Evolutionary conservation across 2,113 vertebrate genomes (phyloP).

Genomic region (Falcunculus frontatus): DNA sequence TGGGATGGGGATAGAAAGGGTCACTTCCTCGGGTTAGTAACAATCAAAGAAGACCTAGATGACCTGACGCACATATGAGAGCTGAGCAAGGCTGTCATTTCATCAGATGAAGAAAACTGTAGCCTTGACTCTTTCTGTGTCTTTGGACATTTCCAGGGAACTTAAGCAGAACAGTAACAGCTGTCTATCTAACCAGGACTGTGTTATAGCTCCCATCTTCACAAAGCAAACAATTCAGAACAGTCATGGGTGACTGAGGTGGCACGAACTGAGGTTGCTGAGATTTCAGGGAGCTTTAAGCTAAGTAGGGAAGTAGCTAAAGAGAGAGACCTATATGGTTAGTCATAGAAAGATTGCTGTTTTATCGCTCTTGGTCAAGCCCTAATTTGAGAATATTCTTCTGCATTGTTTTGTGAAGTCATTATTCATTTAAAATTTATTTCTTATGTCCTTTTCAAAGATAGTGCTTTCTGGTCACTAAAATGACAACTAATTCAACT

Average conservation of each 20-base stretch:
- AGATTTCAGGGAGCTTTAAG: neutral
- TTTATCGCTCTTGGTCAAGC: neutral
- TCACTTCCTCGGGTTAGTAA: neutral
- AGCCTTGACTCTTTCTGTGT: neutral
- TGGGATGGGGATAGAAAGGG: neutral
- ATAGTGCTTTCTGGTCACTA: neutral
- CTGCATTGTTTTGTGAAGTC: neutral
- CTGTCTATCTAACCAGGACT: neutral
- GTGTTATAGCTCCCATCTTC: neutral
- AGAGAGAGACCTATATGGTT: neutral
- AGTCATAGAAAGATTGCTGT: neutral
- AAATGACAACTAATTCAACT: neutral
- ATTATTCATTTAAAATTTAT: neutral
- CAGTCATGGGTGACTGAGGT: neutral
- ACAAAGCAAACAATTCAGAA: neutral
- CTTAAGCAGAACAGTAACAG: neutral
- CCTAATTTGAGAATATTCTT: neutral
- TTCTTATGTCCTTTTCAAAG: neutral
- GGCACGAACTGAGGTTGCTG: neutral
- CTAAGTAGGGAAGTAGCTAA: neutral
- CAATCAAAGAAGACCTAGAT: neutral
- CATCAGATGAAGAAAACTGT: neutral
- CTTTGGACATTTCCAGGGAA: neutral
- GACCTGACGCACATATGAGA: accelerated
- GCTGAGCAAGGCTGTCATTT: neutral